phyloP scores from a whole-genome alignment of 2,797 vertebrate genomes.

The Falco biarmicus region DNA sequence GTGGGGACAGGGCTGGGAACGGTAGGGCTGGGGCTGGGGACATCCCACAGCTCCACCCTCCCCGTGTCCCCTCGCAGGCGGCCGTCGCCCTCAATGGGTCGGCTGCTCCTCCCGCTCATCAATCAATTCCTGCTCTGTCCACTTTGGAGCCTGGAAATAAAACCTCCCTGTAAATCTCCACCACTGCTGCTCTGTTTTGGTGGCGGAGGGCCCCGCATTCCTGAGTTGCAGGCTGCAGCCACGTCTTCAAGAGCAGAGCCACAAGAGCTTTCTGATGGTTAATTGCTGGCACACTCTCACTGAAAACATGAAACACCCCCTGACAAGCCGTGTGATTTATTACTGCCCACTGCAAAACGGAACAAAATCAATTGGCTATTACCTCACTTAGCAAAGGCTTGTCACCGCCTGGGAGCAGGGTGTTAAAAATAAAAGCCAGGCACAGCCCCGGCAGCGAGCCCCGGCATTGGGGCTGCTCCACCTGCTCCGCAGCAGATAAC shows the following conservation, averaged over 20 bases:
- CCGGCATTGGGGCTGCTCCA: slow-evolving; percentile 43
- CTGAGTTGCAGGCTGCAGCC: slow-evolving; percentile 52
- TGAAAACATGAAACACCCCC: slow-evolving; percentile 87
- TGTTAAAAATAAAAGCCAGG: slow-evolving; percentile 93
- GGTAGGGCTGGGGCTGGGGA: neutral
- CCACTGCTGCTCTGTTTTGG: slow-evolving; percentile 26
- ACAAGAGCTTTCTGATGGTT: slow-evolving; percentile 86
- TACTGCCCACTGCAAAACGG: slow-evolving; percentile 92
- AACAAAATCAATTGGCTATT: slow-evolving; percentile 99
- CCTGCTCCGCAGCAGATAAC: slow-evolving; percentile 70
- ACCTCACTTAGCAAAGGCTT: slow-evolving; percentile 93
- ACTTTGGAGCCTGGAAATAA: slow-evolving; percentile 29
- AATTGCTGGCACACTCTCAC: slow-evolving; percentile 91
- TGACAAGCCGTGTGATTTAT: slow-evolving; percentile 97
- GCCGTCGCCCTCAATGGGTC: neutral
- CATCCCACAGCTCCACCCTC: neutral
- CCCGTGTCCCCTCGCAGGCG: accelerated
- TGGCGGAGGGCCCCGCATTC: slow-evolving; percentile 56
- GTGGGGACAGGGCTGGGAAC: neutral
- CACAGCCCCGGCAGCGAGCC: slow-evolving; percentile 73
- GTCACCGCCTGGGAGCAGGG: slow-evolving; percentile 90
- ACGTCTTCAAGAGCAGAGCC: slow-evolving; percentile 74
- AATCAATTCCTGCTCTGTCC: slow-evolving; percentile 51
- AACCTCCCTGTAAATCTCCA: slow-evolving; percentile 35
- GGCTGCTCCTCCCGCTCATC: slow-evolving; percentile 56